These are phyloP conservation scores for Gymnorhina tibicen DNA, from an alignment of 2,113 vertebrate species.

Conservation along the genomic window DNA sequence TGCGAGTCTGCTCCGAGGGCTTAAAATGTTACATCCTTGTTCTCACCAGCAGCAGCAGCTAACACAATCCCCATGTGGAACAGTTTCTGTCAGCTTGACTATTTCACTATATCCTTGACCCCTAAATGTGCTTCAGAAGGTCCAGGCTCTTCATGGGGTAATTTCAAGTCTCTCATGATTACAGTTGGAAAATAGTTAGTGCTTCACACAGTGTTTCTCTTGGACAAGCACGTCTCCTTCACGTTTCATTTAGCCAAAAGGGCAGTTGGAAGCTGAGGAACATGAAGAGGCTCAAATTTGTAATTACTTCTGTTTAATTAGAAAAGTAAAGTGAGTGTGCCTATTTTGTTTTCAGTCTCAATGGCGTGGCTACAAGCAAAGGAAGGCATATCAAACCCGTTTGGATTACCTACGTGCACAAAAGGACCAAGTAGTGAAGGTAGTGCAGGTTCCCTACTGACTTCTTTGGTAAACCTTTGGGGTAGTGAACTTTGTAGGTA, in stretches of 20 bases:
- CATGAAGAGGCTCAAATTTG: background rate
- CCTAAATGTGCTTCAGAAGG: background rate
- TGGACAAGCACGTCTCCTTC: background rate
- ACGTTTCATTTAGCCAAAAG: background rate
- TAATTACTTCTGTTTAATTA: background rate
- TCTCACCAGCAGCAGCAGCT: background rate
- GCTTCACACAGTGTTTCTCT: background rate
- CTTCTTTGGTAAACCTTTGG: background rate
- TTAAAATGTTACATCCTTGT: background rate
- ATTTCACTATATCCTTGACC: background rate
- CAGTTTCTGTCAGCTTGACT: background rate
- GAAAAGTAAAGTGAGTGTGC: background rate
- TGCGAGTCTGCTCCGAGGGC: background rate
- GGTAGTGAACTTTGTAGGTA: background rate
- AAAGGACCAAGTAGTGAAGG: slow-evolving; percentile 87
- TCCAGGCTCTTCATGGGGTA: background rate
- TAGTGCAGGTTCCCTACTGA: slow-evolving; percentile 20
- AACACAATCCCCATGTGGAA: background rate
- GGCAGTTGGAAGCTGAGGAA: background rate
- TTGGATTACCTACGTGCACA: slow-evolving; percentile 84
- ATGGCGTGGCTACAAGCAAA: slow-evolving; percentile 92
- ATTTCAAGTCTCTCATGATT: background rate
- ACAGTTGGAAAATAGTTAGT: background rate
- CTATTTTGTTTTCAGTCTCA: slow-evolving; percentile 78
- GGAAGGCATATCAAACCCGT: slow-evolving; percentile 82